These are phyloP conservation scores for Anguilla pacifica DNA, from an alignment of 2,797 vertebrate species.

Conservation along the genomic window DNA sequence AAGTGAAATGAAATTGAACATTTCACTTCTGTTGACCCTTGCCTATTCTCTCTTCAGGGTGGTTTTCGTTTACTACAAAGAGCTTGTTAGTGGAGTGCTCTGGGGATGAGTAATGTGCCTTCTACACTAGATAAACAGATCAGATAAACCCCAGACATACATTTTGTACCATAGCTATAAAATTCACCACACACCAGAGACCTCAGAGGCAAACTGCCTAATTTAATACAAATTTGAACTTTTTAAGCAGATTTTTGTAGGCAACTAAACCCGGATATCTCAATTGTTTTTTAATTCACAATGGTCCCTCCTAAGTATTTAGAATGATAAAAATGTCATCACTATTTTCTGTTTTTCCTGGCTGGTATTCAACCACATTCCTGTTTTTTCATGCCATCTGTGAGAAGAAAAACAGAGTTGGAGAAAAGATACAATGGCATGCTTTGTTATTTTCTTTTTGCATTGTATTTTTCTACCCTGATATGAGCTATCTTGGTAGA, in stretches of 20 bases:
- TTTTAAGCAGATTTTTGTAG: background rate
- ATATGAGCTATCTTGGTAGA: slow-evolving; percentile 44
- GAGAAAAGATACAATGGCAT: slow-evolving; percentile 30
- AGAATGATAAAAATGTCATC: background rate
- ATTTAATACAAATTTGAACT: background rate
- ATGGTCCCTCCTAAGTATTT: background rate
- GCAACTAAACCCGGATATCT: background rate
- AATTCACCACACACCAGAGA: slow-evolving; percentile 13
- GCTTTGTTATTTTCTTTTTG: background rate
- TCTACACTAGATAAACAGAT: slow-evolving; percentile 16
- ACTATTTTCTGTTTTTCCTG: background rate
- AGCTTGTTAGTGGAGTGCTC: slow-evolving; percentile 8
- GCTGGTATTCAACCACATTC: background rate
- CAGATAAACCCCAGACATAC: background rate
- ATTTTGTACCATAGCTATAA: slow-evolving; percentile 1
- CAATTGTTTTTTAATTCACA: background rate
- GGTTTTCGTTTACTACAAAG: background rate
- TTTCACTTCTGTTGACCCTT: slow-evolving; percentile 21
- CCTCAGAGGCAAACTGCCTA: background rate
- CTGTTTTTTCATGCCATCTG: slow-evolving; percentile 24
- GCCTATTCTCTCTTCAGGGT: background rate
- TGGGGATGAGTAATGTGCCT: slow-evolving; percentile 14
- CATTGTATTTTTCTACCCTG: slow-evolving; percentile 14
- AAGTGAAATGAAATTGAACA: background rate
- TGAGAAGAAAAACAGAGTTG: slow-evolving; percentile 43